A percentile compares a stretch with the other conserved stretches of the same genome.
These are phyloP conservation scores for Drosophila meridionalis DNA, from an alignment of 2,888 invertebrate genomes.

Conservation along the genomic window DNA sequence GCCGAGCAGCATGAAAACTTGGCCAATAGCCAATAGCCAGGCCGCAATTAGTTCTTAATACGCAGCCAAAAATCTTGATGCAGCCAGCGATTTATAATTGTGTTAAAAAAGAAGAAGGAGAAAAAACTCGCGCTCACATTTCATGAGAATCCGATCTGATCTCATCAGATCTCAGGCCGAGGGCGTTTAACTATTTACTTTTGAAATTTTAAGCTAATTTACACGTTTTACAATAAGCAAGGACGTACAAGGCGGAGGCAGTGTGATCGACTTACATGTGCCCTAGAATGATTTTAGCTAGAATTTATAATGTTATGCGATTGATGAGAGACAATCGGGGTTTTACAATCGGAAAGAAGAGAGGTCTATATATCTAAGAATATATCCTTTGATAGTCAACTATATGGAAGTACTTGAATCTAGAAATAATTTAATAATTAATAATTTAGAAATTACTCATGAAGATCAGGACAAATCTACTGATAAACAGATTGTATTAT, in stretches of 20 bases:
- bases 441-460: too few species aligned
- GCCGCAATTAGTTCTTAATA: constrained; percentile 80
- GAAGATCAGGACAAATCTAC: too few species aligned
- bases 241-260: background rate
- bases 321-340: background rate
- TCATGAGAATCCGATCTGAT: constrained; percentile 59
- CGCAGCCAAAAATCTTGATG: constrained; percentile 34
- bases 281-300: too few species aligned
- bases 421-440: too few species aligned
- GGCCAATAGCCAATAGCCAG: constrained; percentile 61
- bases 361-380: too few species aligned
- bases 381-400: too few species aligned
- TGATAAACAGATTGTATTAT: too few species aligned
- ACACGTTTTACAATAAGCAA: constrained; percentile 62
- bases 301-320: background rate
- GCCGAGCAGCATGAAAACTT: constrained; percentile 36
- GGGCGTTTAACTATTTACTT: constrained; percentile 68
- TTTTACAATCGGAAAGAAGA: too few species aligned
- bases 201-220: constrained; percentile 75
- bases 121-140: constrained; percentile 52
- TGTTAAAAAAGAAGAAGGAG: constrained; percentile 57
- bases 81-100: constrained; percentile 72
- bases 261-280: background rate
- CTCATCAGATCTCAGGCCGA: constrained; percentile 29
- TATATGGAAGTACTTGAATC: too few species aligned